Percentiles rank a stretch among this genome's conserved stretches.
Evolutionary conservation across 2,888 invertebrate genomes (phyloP).

Genomic region (Itoplectis maculator): DNA sequence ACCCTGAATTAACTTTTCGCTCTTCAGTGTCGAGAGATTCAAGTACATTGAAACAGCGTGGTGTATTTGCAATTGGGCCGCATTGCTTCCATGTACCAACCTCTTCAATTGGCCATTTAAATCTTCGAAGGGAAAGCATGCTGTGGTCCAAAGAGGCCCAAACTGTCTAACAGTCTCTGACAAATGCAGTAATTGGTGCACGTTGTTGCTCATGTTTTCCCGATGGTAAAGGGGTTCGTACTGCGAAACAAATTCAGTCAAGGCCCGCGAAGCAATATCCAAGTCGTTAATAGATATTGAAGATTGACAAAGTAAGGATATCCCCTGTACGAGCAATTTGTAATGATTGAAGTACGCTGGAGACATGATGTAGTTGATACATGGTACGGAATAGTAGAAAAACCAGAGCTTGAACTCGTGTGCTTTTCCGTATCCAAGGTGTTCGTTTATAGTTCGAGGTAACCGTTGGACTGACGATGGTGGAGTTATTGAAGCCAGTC

Average conservation of each 20-base stretch:
- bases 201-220: slow-evolving; percentile 48
- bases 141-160: too few species aligned
- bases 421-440: neutral
- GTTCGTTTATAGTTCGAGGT: slow-evolving; percentile 11
- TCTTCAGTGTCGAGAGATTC: slow-evolving; percentile 32
- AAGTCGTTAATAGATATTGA: slow-evolving; percentile 3
- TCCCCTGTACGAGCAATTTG: too few species aligned
- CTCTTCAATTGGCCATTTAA: too few species aligned
- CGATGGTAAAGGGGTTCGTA: slow-evolving; percentile 44
- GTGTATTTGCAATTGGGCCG: slow-evolving; percentile 54
- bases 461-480: slow-evolving; percentile 12
- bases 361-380: slow-evolving; percentile 38
- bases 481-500: slow-evolving; percentile 24
- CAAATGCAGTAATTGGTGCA: slow-evolving; percentile 60
- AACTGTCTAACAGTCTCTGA: slow-evolving; percentile 45
- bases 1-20: slow-evolving; percentile 6
- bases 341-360: slow-evolving; percentile 50
- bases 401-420: too few species aligned
- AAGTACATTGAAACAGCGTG: slow-evolving; percentile 31
- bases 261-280: slow-evolving; percentile 17
- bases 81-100: too few species aligned
- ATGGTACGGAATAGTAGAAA: slow-evolving; percentile 37
- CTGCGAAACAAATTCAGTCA: slow-evolving; percentile 40
- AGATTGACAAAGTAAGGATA: too few species aligned
- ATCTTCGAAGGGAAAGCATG: too few species aligned